Conservation (phyloP, 2,113 vertebrate genomes). For the Micronycteris hirsuta region DNA sequence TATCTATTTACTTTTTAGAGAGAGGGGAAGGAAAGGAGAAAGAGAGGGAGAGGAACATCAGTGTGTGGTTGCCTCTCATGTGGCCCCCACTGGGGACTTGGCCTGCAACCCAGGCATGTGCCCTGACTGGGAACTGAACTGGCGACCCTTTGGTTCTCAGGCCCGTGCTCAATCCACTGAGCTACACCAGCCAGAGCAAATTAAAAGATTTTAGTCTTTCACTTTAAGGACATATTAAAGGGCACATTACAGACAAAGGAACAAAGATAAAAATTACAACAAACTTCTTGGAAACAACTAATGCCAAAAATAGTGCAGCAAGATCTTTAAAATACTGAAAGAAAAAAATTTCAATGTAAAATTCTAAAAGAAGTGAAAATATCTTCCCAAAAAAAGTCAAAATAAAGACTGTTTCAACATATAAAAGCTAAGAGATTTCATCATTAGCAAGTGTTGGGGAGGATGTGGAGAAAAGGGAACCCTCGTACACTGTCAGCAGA, state of each 20-base stretch:
- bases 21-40: no score
- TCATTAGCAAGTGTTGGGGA: neutral
- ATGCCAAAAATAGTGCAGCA: neutral
- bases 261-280: neutral
- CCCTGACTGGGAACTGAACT: no score
- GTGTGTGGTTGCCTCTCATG: no score
- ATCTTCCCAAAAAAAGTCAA: neutral
- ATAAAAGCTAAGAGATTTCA: neutral
- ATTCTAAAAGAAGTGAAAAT: neutral
- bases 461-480: neutral
- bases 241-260: neutral
- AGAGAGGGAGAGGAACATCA: no score
- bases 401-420: neutral
- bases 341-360: neutral
- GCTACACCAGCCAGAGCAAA: no score
- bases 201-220: no score
- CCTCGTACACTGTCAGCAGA: neutral
- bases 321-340: neutral
- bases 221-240: neutral
- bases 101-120: no score
- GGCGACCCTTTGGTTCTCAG: no score
- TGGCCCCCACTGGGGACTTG: no score
- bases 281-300: neutral
- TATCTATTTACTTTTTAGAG: no score
- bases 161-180: no score